Evolutionary conservation across 2,797 vertebrate species (phyloP).

Genomic region (Protonibea diacanthus): DNA sequence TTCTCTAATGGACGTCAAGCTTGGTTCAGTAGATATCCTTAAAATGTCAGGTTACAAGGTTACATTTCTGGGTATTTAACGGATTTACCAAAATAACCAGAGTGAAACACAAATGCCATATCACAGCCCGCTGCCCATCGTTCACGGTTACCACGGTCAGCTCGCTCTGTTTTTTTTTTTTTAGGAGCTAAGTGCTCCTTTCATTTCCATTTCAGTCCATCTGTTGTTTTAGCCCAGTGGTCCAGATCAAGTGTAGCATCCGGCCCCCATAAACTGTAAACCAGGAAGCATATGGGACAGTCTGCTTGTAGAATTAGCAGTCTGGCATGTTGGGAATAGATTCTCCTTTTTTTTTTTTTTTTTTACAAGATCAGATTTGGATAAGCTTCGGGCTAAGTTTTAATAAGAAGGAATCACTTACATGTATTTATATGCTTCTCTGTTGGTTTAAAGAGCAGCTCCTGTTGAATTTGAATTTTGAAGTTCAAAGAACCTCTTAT

Average conservation of each 20-base stretch:
- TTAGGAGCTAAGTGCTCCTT: slow-evolving; percentile 56
- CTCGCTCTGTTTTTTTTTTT: slow-evolving; percentile 5
- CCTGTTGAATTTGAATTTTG: not conserved
- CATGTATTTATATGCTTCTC: not conserved
- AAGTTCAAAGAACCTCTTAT: slow-evolving; percentile 16
- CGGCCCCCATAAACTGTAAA: slow-evolving; percentile 25
- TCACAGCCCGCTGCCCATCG: slow-evolving; percentile 22
- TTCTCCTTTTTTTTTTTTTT: slow-evolving; percentile 5
- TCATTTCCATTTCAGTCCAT: slow-evolving; percentile 53
- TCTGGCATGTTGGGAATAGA: slow-evolving; percentile 14
- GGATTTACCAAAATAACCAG: not conserved
- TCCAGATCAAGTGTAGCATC: slow-evolving; percentile 37
- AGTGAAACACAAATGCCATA: slow-evolving; percentile 33
- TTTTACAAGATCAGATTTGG: slow-evolving; percentile 26
- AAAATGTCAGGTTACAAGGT: slow-evolving; percentile 1
- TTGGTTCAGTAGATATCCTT: not conserved
- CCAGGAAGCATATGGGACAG: slow-evolving; percentile 46
- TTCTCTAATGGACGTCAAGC: not conserved
- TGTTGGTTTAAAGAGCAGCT: slow-evolving; percentile 2
- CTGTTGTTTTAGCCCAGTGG: slow-evolving; percentile 58
- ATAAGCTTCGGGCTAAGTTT: slow-evolving; percentile 10
- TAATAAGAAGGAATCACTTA: not conserved
- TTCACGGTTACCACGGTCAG: slow-evolving; percentile 52
- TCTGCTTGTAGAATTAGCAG: slow-evolving; percentile 48
- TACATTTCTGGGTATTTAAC: not conserved